These are phyloP conservation scores for Pseudorhiza aurosa DNA, from an alignment of 30 jellyfish, hydroid and myxozoan species.

Conservation along the genomic window DNA sequence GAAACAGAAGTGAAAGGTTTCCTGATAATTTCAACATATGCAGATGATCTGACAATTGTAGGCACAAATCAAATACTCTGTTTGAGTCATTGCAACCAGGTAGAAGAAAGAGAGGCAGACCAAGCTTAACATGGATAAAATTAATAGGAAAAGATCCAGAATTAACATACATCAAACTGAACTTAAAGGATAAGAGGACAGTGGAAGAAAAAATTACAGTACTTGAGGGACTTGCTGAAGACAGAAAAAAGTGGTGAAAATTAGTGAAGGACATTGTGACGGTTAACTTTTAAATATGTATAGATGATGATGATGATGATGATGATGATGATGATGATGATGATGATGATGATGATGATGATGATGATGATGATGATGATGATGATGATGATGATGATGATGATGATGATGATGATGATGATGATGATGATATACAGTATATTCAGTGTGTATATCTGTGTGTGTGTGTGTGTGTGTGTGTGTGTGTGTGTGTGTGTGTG, in stretches of 20 bases:
- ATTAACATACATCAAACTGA: conserved; percentile 10
- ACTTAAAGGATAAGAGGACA: conserved; percentile 6
- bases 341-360: too few species aligned
- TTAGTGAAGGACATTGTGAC: conserved; percentile 21
- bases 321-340: too few species aligned
- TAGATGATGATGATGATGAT: conserved; percentile 16
- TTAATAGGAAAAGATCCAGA: conserved; percentile 9
- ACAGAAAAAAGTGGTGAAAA: conserved; percentile 18
- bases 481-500: too few species aligned
- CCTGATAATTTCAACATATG: conserved; percentile 16
- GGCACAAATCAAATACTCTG: conserved; percentile 1
- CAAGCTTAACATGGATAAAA: conserved; percentile 30
- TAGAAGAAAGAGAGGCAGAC: conserved; percentile 25
- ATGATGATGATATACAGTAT: too few species aligned
- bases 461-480: too few species aligned
- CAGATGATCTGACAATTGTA: conserved; percentile 15
- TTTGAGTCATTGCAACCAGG: conserved; percentile 26
- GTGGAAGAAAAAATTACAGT: conserved; percentile 24
- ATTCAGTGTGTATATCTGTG: too few species aligned
- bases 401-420: too few species aligned
- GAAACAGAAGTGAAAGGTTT: conserved; percentile 5
- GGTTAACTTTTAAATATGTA: conserved; percentile 23
- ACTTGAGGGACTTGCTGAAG: conserved; percentile 34
- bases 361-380: too few species aligned
- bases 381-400: too few species aligned